Conservation (phyloP, 2,888 invertebrate species). For the Meghimatium bilineatum region DNA sequence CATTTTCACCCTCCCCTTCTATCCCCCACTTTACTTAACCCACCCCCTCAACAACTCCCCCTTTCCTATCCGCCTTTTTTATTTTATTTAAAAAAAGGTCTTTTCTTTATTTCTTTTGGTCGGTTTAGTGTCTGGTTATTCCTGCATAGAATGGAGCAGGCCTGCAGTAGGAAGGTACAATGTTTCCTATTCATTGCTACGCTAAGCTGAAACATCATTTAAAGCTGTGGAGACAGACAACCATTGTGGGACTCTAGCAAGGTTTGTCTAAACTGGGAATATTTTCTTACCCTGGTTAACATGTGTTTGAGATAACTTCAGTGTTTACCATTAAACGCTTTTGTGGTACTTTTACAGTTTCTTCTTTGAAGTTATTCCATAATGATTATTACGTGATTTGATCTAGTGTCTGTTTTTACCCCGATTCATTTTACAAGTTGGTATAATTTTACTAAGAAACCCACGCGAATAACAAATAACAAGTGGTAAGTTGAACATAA, state of each 20-base stretch:
- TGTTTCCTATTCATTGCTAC: conserved; percentile 9
- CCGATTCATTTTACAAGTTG: too few species aligned
- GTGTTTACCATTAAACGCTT: neutral
- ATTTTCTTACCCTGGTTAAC: neutral
- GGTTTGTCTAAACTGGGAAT: neutral
- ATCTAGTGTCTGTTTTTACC: too few species aligned
- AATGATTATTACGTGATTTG: too few species aligned
- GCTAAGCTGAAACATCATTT: neutral
- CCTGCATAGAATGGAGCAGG: conserved; percentile 30
- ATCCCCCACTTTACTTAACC: neutral
- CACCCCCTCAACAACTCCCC: neutral
- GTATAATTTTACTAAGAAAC: too few species aligned
- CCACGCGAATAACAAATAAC: too few species aligned
- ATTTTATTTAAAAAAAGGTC: neutral
- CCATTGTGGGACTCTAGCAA: neutral
- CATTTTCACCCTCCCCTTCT: neutral
- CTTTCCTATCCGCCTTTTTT: neutral
- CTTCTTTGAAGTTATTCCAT: neutral
- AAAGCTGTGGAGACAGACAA: neutral
- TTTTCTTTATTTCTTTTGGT: conserved; percentile 27
- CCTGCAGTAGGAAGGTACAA: conserved; percentile 1
- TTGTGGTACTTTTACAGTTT: neutral
- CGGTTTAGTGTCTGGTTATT: conserved; percentile 22
- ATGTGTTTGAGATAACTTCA: neutral
- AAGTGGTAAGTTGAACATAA: too few species aligned